These are phyloP conservation scores for Drosophila kanapiae DNA, from an alignment of 1,140 invertebrate species.

Conservation along the genomic window DNA sequence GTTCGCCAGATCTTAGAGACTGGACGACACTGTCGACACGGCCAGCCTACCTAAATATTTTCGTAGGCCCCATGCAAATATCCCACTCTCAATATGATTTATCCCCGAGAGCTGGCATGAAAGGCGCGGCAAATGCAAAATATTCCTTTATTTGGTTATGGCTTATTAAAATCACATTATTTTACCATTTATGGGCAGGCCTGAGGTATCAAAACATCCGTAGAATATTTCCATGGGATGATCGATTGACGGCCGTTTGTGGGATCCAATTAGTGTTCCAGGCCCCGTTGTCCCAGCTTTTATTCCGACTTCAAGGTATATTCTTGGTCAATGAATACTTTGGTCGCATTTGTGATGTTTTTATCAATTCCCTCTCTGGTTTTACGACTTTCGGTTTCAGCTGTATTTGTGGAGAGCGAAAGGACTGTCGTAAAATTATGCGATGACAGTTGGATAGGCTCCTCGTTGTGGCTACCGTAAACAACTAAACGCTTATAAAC, in stretches of 20 bases:
- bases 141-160: slow-evolving; percentile 57
- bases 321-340: slow-evolving; percentile 2
- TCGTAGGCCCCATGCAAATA: slow-evolving; percentile 75
- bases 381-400: slow-evolving; percentile 29
- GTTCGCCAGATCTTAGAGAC: slow-evolving; percentile 31
- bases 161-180: slow-evolving; percentile 75
- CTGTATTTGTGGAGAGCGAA: slow-evolving; percentile 43
- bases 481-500: slow-evolving; percentile 52
- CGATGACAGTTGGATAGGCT: slow-evolving; percentile 37
- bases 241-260: slow-evolving; percentile 40
- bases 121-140: slow-evolving; percentile 28
- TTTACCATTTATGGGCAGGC: slow-evolving; percentile 23
- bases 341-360: slow-evolving; percentile 13
- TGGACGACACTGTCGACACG: slow-evolving; percentile 70
- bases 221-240: slow-evolving; percentile 28
- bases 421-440: slow-evolving; percentile 35
- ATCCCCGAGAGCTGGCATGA: slow-evolving; percentile 22
- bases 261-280: slow-evolving; percentile 43
- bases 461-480: slow-evolving; percentile 54
- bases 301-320: not conserved
- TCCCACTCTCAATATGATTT: slow-evolving; percentile 33
- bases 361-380: slow-evolving; percentile 9
- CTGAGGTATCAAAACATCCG: slow-evolving; percentile 60
- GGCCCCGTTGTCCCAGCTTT: slow-evolving; percentile 11
- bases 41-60: slow-evolving; percentile 78